Evolutionary conservation across 2,888 invertebrate species (phyloP).

Genomic region (Camptogramma bilineatum): DNA sequence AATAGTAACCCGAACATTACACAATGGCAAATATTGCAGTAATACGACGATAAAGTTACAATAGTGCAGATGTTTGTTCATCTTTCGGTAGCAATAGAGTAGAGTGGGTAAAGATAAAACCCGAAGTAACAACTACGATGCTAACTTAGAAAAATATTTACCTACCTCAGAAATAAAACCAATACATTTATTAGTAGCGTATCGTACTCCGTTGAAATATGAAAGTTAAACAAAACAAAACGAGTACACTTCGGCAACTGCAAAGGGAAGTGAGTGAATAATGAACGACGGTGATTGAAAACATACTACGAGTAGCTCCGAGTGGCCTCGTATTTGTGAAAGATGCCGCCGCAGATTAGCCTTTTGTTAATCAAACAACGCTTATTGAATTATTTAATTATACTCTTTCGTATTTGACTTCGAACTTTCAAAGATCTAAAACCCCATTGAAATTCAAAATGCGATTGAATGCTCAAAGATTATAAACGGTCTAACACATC

Average conservation of each 20-base stretch:
- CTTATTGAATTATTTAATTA: slow-evolving; percentile 83
- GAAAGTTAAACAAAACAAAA: slow-evolving; percentile 83
- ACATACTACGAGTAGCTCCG: slow-evolving; percentile 61
- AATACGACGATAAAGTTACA: too few species aligned
- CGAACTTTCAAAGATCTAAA: slow-evolving; percentile 38
- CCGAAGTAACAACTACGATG: neutral
- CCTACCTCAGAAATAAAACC: slow-evolving; percentile 50
- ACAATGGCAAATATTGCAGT: too few species aligned
- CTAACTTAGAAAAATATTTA: neutral
- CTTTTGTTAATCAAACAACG: slow-evolving; percentile 83
- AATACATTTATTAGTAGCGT: slow-evolving; percentile 74
- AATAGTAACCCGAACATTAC: too few species aligned
- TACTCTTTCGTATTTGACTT: slow-evolving; percentile 78
- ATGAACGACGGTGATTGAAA: slow-evolving; percentile 83
- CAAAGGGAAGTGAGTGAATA: slow-evolving; percentile 83
- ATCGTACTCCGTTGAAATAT: slow-evolving; percentile 74
- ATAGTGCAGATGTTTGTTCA: neutral
- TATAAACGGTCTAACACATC: slow-evolving; percentile 53
- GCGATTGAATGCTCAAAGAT: slow-evolving; percentile 35
- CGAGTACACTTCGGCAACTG: slow-evolving; percentile 75
- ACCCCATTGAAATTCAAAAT: slow-evolving; percentile 28
- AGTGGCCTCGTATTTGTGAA: slow-evolving; percentile 79
- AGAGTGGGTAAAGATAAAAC: neutral
- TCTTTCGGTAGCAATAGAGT: neutral
- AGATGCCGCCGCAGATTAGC: slow-evolving; percentile 84